Conservation (phyloP, 2,113 vertebrate genomes). For the Oreochromis aureus region DNA sequence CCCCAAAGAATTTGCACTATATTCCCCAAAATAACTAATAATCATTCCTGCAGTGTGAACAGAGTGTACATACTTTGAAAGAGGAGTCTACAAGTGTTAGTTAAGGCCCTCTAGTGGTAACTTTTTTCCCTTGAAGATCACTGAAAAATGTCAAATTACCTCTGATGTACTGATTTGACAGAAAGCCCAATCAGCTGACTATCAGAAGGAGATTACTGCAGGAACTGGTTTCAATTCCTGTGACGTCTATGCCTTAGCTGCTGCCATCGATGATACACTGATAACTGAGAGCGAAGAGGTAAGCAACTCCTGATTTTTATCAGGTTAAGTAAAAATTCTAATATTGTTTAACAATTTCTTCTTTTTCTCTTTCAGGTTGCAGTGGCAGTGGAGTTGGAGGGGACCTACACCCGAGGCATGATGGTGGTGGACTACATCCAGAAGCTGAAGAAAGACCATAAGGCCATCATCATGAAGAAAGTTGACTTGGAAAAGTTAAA, state of each 20-base stretch:
- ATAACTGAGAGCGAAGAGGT: conserved; percentile 43
- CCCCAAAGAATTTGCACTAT: too few relatives aligned
- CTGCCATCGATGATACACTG: conserved; percentile 62
- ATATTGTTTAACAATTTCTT: neutral
- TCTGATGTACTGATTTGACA: neutral
- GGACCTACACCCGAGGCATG: conserved; percentile 62
- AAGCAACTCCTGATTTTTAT: neutral
- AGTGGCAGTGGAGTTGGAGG: conserved; percentile 63
- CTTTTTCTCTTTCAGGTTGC: conserved; percentile 6
- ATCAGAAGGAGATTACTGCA: conserved; percentile 25
- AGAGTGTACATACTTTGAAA: too few relatives aligned
- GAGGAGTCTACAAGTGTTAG: too few relatives aligned
- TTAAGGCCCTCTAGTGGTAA: too few relatives aligned
- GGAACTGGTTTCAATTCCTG: conserved; percentile 66
- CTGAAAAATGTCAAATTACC: too few relatives aligned
- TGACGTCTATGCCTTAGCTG: conserved; percentile 72
- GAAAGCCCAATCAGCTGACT: neutral
- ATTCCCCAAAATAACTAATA: too few relatives aligned
- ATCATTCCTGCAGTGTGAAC: too few relatives aligned
- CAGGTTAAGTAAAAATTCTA: neutral
- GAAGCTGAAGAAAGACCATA: conserved; percentile 62
- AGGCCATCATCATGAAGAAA: conserved; percentile 64
- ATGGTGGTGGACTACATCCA: conserved; percentile 67
- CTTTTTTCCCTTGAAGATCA: too few relatives aligned
- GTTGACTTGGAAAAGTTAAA: conserved; percentile 63